Base-by-base conservation (phyloP, 35 echinoderm and acorn worm genomes). In the Lytechinus pictus region DNA sequence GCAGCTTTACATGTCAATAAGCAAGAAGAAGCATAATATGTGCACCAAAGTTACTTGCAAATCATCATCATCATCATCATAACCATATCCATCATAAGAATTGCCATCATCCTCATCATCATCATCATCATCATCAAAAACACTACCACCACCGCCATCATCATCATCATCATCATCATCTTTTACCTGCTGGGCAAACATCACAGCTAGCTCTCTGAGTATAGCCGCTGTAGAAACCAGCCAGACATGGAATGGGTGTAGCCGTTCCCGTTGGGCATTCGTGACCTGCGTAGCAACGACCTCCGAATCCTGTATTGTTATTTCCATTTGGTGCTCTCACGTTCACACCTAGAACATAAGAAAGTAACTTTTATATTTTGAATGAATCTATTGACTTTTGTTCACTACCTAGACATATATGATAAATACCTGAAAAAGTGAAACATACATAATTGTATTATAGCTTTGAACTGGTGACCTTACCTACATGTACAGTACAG, bases 211-310 rank as follows among this genome's bases (percentile, higher is more conserved):
- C 97, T 95, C 96, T 99, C 94, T 97, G 96, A 5, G 71, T 96
- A 57, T 94, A 72, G 13, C 95, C 90, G 4, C 97, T 94, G 72
- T 98, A 98, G 53, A 86, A 95, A 8, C 98, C 98, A 89, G 98
- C 95, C 14, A 93, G 94, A 92, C 98, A 99, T 12, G 98, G 96
- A 13, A 86, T 94, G 16, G 96, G 96, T 8, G 95, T 27, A 27
- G 98, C 86, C 53, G 98, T 95, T 24, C 98, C 98, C 89, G 57
- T 27, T 4, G 98, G 98, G 71, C 98, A 99, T 55, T 97, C 96
- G 91, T 98, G 96, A 19, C 98, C 98, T 8, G 97, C 96, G 7
- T 95, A 90, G 87, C 98, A 99, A 21, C 96, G 95, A 9, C 98
- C 98, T 28, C 98, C 98, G 33, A 92, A 93, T 9, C 98, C 98